A percentile compares a stretch with the other conserved stretches of the same genome.
Evolutionary conservation across 2,888 invertebrate species (phyloP).

Genomic region (Pycnomerus fuliginosus): DNA sequence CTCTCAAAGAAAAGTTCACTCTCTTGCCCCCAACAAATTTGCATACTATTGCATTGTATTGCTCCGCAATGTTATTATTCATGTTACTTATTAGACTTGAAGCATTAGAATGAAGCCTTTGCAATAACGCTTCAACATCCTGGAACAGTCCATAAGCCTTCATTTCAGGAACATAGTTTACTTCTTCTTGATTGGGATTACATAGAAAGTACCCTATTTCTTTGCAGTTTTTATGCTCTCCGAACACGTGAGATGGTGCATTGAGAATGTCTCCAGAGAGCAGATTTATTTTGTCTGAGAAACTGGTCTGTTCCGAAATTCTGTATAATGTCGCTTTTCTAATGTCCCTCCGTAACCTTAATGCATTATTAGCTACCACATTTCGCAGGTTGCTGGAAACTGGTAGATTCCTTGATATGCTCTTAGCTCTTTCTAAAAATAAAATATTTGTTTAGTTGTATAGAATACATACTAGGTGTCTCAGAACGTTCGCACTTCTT

Average conservation of each 20-base stretch:
- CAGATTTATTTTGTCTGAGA: background rate
- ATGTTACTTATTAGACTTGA: background rate
- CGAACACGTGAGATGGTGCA: background rate
- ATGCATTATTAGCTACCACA: too few species aligned
- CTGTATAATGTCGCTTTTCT: background rate
- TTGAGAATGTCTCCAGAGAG: background rate
- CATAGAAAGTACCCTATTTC: background rate
- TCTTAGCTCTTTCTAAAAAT: too few species aligned
- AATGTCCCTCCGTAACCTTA: background rate
- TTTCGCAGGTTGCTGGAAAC: too few species aligned
- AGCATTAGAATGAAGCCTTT: background rate
- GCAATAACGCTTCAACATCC: background rate
- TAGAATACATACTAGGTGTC: too few species aligned
- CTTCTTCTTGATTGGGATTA: background rate
- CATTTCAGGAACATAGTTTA: background rate
- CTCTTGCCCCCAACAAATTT: slow-evolving; percentile 1
- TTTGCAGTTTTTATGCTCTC: background rate
- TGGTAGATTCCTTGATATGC: too few species aligned
- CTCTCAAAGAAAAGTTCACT: slow-evolving; percentile 1
- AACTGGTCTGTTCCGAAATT: background rate
- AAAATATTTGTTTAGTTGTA: too few species aligned
- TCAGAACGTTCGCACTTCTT: too few species aligned
- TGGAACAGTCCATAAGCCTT: background rate
- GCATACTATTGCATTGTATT: background rate
- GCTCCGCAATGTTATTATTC: background rate